These are phyloP conservation scores for Cranoglanis bouderius DNA, from an alignment of 2,113 vertebrate genomes.

Conservation along the genomic window DNA sequence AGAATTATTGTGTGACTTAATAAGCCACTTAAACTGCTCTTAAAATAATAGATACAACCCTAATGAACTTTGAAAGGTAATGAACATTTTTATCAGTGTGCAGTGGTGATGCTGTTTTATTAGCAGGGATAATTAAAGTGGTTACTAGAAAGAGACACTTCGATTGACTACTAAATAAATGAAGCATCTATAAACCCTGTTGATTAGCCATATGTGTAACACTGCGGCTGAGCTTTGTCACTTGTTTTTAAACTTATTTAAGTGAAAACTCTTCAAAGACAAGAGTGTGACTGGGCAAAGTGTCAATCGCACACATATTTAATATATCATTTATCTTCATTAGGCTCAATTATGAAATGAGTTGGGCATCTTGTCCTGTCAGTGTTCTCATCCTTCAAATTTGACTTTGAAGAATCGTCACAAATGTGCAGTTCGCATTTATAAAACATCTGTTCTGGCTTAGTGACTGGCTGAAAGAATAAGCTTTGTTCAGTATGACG, in stretches of 20 bases:
- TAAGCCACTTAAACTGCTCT: slow-evolving; percentile 70
- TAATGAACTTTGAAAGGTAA: slow-evolving; percentile 70
- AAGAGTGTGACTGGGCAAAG: not conserved
- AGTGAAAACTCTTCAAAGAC: slow-evolving; percentile 27
- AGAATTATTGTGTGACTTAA: slow-evolving; percentile 71
- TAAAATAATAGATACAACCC: slow-evolving; percentile 67
- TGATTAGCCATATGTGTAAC: not conserved
- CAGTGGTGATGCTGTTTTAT: slow-evolving; percentile 59
- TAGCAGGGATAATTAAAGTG: slow-evolving; percentile 61
- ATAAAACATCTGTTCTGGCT: slow-evolving; percentile 39
- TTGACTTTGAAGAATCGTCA: slow-evolving; percentile 39
- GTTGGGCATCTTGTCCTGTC: slow-evolving; percentile 16
- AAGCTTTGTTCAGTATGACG: slow-evolving; percentile 15
- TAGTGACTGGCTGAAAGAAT: not conserved
- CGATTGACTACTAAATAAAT: slow-evolving; percentile 66
- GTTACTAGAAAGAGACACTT: slow-evolving; percentile 60
- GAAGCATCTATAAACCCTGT: slow-evolving; percentile 42
- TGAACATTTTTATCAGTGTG: slow-evolving; percentile 64
- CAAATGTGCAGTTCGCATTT: slow-evolving; percentile 13
- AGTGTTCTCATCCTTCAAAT: slow-evolving; percentile 30
- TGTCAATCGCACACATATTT: slow-evolving; percentile 4
- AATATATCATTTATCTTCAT: slow-evolving; percentile 50
- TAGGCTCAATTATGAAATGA: slow-evolving; percentile 27
- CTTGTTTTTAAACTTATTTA: not conserved
- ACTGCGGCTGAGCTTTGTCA: not conserved